A percentile compares a stretch with the other conserved stretches of the same genome.
Conservation (phyloP, 1,140 invertebrate species). For the Pseudomyrmex concolor region DNA sequence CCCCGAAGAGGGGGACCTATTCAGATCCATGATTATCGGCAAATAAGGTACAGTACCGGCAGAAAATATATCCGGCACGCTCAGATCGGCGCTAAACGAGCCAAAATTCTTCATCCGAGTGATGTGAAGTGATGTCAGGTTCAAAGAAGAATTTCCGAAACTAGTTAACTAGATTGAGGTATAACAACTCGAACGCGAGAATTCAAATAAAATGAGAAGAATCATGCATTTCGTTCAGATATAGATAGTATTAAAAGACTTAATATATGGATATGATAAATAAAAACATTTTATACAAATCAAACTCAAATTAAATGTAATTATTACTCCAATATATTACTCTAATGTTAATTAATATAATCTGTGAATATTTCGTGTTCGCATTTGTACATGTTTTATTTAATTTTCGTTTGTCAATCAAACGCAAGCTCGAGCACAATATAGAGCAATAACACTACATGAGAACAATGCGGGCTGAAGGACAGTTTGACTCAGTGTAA, state of each 20-base stretch:
- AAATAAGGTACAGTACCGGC: slow-evolving; percentile 84
- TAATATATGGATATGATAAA: neutral
- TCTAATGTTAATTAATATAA: too few relatives aligned
- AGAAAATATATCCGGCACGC: slow-evolving; percentile 74
- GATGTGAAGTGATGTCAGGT: slow-evolving; percentile 3
- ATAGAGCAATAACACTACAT: neutral
- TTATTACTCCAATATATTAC: neutral
- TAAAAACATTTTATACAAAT: neutral
- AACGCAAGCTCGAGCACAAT: neutral
- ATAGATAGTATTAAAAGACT: neutral
- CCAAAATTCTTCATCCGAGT: slow-evolving; percentile 5
- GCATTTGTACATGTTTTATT: neutral
- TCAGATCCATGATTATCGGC: slow-evolving; percentile 82
- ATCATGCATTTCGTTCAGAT: too few relatives aligned
- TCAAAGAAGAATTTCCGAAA: neutral
- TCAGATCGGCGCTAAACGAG: neutral
- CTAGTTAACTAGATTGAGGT: slow-evolving; percentile 20
- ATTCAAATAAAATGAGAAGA: slow-evolving; percentile 9
- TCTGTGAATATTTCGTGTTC: neutral
- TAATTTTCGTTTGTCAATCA: neutral
- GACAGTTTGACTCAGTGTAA: neutral
- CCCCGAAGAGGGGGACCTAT: slow-evolving; percentile 76
- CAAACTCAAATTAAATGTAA: neutral
- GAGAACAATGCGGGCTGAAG: neutral
- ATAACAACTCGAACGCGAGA: neutral